A percentile compares a stretch with the other conserved stretches of the same genome.
Evolutionary conservation across 2,888 invertebrate species (phyloP).

Genomic region (Eupithecia abbreviata): DNA sequence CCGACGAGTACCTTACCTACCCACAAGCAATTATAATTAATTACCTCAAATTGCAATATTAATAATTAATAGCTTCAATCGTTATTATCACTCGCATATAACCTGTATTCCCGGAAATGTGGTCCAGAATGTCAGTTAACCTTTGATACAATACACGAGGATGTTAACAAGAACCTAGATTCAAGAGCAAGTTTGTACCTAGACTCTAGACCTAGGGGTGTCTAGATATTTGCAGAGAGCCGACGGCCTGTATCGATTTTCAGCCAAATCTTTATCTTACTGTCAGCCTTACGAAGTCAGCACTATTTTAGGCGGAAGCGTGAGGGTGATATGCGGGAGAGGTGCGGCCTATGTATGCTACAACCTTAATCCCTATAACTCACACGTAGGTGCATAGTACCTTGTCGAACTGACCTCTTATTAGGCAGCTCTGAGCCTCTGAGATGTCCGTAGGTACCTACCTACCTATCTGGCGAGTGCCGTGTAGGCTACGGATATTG

Average conservation of each 20-base stretch:
- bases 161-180: conserved; percentile 32
- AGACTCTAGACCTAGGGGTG: conserved; percentile 9
- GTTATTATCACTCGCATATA: background rate
- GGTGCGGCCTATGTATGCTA: background rate
- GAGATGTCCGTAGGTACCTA: conserved; percentile 24
- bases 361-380: background rate
- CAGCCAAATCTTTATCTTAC: too few species aligned
- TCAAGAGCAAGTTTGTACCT: conserved; percentile 21
- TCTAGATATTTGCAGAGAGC: background rate
- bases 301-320: background rate
- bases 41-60: background rate
- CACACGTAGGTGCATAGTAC: background rate
- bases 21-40: background rate
- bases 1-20: background rate
- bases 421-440: conserved; percentile 26
- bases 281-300: background rate
- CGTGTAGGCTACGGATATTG: conserved; percentile 32
- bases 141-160: background rate
- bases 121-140: background rate
- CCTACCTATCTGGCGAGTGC: conserved; percentile 16
- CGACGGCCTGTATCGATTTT: background rate
- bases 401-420: conserved; percentile 15
- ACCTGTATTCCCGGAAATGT: background rate
- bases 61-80: background rate
- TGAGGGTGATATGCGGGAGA: background rate